phyloP scores from a whole-genome alignment of 1,140 invertebrate species.

The Drosophila pruinosa region DNA sequence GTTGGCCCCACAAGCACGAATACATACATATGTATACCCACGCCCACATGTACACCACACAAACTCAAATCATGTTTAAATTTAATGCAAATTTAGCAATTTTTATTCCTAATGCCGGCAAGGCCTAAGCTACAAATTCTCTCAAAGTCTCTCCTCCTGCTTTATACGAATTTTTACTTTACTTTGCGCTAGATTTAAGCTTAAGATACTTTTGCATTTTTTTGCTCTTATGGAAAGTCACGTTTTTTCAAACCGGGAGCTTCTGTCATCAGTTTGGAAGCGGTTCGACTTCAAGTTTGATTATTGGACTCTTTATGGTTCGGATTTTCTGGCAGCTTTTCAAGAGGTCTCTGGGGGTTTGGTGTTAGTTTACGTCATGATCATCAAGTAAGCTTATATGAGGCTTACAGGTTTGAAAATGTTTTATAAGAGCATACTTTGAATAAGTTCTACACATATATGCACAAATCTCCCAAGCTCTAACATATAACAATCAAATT shows the following conservation, averaged over 20 bases:
- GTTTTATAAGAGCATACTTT: too few relatives aligned
- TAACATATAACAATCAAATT: neutral
- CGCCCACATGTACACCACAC: neutral
- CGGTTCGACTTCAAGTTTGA: neutral
- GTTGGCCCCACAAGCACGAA: conserved; percentile 20
- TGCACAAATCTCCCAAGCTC: too few relatives aligned
- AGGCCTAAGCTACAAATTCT: conserved; percentile 36
- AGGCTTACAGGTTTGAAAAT: too few relatives aligned
- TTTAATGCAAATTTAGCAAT: conserved; percentile 57
- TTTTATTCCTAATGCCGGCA: conserved; percentile 49
- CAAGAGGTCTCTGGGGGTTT: neutral
- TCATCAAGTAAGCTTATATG: conserved; percentile 56
- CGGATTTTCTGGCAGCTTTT: neutral
- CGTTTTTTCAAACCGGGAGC: conserved; percentile 47
- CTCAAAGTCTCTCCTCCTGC: neutral
- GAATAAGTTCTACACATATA: too few relatives aligned
- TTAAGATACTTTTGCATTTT: conserved; percentile 21
- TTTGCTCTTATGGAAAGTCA: conserved; percentile 55
- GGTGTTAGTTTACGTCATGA: conserved; percentile 37
- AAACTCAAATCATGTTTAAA: conserved; percentile 40
- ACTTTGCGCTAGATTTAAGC: conserved; percentile 20
- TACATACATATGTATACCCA: neutral
- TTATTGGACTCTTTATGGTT: conserved; percentile 1
- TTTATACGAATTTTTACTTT: conserved; percentile 8
- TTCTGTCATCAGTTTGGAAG: conserved; percentile 10